These are phyloP conservation scores for Podabrus alpinus DNA, from an alignment of 2,888 invertebrate species.

Conservation along the genomic window DNA sequence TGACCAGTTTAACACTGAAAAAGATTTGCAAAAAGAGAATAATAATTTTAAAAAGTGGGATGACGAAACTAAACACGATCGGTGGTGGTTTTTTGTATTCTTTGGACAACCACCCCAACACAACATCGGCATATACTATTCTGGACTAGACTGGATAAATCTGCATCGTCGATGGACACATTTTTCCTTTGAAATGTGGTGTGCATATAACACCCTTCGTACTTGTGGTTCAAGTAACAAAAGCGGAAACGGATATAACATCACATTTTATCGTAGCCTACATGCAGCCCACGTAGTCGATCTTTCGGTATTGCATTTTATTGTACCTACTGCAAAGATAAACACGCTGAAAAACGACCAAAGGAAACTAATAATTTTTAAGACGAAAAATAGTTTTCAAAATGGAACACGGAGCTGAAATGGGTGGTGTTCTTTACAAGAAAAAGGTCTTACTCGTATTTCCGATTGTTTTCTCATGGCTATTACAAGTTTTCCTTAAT, in stretches of 20 bases:
- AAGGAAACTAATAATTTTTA: background rate
- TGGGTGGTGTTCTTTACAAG: background rate
- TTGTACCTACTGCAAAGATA: background rate
- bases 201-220: background rate
- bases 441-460: background rate
- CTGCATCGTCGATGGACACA: background rate
- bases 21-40: too few species aligned
- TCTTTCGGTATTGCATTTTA: constrained; percentile 2
- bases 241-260: constrained; percentile 25
- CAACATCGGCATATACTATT: too few species aligned
- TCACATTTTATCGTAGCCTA: constrained; percentile 22
- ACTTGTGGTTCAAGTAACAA: constrained; percentile 14
- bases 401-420: background rate
- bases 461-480: background rate
- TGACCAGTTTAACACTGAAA: too few species aligned
- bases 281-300: constrained; percentile 15
- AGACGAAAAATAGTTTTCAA: background rate
- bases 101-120: too few species aligned
- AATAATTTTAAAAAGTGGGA: too few species aligned
- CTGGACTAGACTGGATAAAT: background rate
- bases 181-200: background rate
- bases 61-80: too few species aligned
- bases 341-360: background rate
- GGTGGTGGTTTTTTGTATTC: too few species aligned
- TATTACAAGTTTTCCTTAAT: background rate